A percentile compares a stretch with the other conserved stretches of the same genome.
phyloP scores from a whole-genome alignment of 2,797 vertebrate genomes.

The Dermochelys coriacea region DNA sequence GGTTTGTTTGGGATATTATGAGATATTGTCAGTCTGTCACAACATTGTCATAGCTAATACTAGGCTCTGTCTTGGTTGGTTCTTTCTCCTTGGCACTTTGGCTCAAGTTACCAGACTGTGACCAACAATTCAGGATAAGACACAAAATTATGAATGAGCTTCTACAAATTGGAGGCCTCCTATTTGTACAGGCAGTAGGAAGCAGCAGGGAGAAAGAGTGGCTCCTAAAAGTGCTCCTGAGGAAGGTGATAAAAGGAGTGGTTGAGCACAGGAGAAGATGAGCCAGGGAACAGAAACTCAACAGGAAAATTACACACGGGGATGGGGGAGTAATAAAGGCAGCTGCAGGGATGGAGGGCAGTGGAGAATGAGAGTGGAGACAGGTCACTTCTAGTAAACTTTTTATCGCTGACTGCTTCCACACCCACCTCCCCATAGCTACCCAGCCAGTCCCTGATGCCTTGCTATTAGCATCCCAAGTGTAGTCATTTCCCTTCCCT shows the following conservation, averaged over 20 bases:
- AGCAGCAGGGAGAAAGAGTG: not conserved
- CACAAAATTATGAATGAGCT: not conserved
- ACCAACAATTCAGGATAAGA: not conserved
- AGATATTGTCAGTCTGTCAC: not conserved
- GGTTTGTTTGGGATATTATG: too few relatives aligned
- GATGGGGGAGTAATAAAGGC: accelerated
- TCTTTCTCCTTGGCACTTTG: not conserved
- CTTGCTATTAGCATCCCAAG: not conserved
- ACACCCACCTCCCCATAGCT: not conserved
- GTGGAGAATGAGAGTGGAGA: not conserved
- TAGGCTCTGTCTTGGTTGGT: not conserved
- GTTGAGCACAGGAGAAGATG: not conserved
- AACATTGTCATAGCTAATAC: not conserved
- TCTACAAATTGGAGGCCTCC: not conserved
- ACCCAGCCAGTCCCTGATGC: not conserved
- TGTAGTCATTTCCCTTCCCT: not conserved
- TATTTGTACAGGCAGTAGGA: not conserved
- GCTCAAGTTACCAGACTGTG: not conserved
- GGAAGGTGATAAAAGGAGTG: not conserved
- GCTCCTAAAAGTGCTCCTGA: not conserved
- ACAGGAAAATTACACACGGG: not conserved
- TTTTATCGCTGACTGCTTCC: not conserved
- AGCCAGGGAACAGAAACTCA: not conserved
- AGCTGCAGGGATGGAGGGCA: not conserved
- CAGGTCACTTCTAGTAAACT: not conserved